Percentiles rank a stretch among this genome's conserved stretches.
phyloP scores from a whole-genome alignment of 2,113 vertebrate species.

The Lathamus discolor region DNA sequence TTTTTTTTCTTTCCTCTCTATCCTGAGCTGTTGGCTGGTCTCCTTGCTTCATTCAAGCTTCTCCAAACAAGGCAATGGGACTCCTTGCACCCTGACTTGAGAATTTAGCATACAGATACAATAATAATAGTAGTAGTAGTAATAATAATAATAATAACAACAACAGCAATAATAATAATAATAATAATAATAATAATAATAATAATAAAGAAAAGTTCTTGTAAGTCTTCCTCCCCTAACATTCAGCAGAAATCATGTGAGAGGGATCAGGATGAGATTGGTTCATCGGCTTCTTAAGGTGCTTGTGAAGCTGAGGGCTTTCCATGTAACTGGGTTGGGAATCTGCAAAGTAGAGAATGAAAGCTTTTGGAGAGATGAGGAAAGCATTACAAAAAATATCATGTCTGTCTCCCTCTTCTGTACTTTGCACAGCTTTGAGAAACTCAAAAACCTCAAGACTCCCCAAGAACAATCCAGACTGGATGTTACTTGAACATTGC shows the following conservation, averaged over 20 bases:
- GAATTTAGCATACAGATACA: background rate
- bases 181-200: no score
- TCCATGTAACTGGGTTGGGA: background rate
- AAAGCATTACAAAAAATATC: background rate
- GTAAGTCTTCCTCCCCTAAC: background rate
- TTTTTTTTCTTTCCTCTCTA: rapidly evolving
- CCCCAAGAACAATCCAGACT: background rate
- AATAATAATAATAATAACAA: no score
- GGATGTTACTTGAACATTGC: background rate
- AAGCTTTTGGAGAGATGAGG: background rate
- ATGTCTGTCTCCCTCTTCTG: background rate
- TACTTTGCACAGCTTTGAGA: background rate
- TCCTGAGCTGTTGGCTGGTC: background rate
- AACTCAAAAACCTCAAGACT: background rate
- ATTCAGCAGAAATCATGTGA: background rate
- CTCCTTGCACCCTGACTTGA: background rate
- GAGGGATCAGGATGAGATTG: background rate
- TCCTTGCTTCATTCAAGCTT: background rate
- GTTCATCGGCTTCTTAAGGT: background rate
- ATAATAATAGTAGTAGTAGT: background rate
- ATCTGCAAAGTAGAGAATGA: background rate
- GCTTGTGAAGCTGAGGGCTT: background rate
- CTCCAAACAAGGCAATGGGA: background rate
- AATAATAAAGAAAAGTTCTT: background rate
- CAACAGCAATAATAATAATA: background rate